Evolutionary conservation across 2,797 vertebrate genomes (phyloP), one percentile per base, ranked within the genome.

Genomic region (Lepilemur ruficaudatus): DNA sequence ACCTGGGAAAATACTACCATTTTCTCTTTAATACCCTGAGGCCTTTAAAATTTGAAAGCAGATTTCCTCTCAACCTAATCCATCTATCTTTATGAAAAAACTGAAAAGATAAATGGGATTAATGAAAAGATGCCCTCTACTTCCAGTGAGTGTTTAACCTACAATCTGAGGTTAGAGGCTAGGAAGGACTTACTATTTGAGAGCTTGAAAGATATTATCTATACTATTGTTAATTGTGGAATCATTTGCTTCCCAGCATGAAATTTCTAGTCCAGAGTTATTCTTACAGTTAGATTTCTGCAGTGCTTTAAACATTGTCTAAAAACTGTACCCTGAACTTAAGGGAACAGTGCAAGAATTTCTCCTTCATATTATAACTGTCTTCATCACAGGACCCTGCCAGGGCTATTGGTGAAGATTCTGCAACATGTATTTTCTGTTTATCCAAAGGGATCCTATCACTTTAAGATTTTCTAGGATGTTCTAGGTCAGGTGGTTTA

Each of bases 11-110:
- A 82, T 95, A 5, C 67, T 88, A 38, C 72, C 83, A 38, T 80
- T 94, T 83, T 82, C 76, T 76, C 43, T 25, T 81, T 72, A 83
- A 86, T 11, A 46, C 25, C 32, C 32, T 13, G 15, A 78, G 18
- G 17, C 15, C n/a, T 92, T 97, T 91, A 93, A 89, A 67, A n/a
- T 96, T 69, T 61, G 67, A 81, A 85, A 85, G 22, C 63, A 96
- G 69, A 73, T 86, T 94, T 75, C 63, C 69, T 38, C 13, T 69
- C 32, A 70, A 65, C 13, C 63, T 76, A 55, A 63, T 15, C 61
- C 30, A 63, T 63, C 30, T 32, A 63, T 63, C 76, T 79, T 80
- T 30, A 59, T 96, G 85, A 59, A 88, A 92, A 94, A 82, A 67
- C 50, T 78, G 65, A 75, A 94, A 91, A 55, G 25, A 67, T 75